Base-by-base conservation (phyloP, 2,888 invertebrate genomes). In the Drosophila tanythrix region DNA sequence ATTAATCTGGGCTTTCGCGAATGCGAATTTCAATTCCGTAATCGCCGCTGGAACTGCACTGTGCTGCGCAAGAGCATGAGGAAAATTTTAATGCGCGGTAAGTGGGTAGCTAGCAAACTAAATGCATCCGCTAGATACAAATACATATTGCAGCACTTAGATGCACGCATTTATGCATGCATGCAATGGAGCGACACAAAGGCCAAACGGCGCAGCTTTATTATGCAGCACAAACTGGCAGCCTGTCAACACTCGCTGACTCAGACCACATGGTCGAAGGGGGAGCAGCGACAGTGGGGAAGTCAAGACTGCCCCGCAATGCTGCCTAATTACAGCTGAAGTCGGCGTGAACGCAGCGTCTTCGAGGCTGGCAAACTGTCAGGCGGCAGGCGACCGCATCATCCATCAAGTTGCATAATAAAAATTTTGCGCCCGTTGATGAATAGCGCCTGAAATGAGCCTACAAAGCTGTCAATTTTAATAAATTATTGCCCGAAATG, bases 21-120 rank as follows among this genome's bases (percentile, higher is more conserved):
- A 95, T 98, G 98, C 92, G 97, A 97, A 82, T 95, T 96, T 93
- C 98, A 98, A 94, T 98, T 98, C 93, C 94, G 96, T 70, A 95
- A 96, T 92, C 95, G 97, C 73, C 94, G 96, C 92, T 98, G 98
- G 98, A 98, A 98, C 93, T 98, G 98, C 92, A 97, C 97, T 65
- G 96, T 97, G 1, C 95, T 96, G 75, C 95, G 96, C 82, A 94
- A 91, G 73, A 91, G 91, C 90, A 91, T 91, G 91, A 95, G 96
- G 92, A 97, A 97, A 94, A 97, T 98, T 91, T 94, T 98, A 72
- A 94, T 96, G 92, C 96, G 96, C 95, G 98, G 98, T 98, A 93
- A 94, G 91, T 80, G 40, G 51, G 51, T 29, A 51, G 51, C 51
- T n/a, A 11, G 35, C n/a, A 11, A 25, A 61, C 55, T 69, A 73